Conservation (phyloP, 2,888 invertebrate species). For the Pharmacophagus antenor region DNA sequence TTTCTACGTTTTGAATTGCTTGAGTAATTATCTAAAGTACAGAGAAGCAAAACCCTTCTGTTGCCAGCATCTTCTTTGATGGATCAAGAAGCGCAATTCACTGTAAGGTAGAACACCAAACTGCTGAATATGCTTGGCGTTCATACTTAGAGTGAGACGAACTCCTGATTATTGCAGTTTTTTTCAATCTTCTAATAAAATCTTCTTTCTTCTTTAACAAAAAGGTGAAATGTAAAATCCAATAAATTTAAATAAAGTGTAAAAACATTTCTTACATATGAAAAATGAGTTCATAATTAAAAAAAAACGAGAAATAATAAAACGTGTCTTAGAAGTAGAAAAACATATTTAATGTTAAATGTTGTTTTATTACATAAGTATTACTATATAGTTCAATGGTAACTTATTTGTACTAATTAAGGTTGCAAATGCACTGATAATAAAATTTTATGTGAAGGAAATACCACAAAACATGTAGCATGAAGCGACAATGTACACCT, state of each 20-base stretch:
- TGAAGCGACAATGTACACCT: background rate
- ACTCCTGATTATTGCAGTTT: slow-evolving; percentile 34
- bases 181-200: slow-evolving; percentile 33
- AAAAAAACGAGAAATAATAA: background rate
- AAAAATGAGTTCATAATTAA: background rate
- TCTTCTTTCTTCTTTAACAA: slow-evolving; percentile 30
- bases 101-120: slow-evolving; percentile 99
- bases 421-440: no score
- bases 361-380: no score
- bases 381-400: no score
- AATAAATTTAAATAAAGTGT: background rate
- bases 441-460: no score
- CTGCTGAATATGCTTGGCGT: slow-evolving; percentile 90
- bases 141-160: slow-evolving; percentile 94
- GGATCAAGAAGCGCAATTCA: slow-evolving; percentile 82
- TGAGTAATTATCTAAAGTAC: background rate
- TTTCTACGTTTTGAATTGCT: no score
- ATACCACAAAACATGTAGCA: no score
- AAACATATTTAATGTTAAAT: no score
- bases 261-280: background rate
- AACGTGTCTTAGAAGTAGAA: background rate
- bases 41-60: slow-evolving; percentile 18
- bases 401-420: no score
- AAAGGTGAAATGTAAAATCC: background rate
- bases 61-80: slow-evolving; percentile 31